Conservation (phyloP, 2,888 invertebrate species). For the Galeopsomyia nigrocyanea region DNA sequence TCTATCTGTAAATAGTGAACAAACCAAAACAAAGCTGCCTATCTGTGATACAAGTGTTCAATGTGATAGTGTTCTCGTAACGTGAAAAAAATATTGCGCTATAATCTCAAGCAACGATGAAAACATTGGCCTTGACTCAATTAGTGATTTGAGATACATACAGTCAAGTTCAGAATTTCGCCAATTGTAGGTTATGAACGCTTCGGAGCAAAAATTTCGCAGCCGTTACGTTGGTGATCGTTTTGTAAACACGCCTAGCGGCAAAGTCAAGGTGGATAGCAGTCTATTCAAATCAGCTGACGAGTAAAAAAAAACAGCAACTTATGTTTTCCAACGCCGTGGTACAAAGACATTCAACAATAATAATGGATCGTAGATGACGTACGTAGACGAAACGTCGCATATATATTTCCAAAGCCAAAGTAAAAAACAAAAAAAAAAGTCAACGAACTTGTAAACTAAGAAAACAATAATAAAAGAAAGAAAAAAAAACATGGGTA, state of each 20-base stretch:
- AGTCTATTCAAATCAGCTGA: not conserved
- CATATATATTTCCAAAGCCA: too few species aligned
- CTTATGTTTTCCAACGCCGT: not conserved
- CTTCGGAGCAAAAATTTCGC: not conserved
- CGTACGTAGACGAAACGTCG: not conserved
- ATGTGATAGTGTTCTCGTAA: too few species aligned
- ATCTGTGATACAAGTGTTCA: too few species aligned
- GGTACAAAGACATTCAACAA: not conserved
- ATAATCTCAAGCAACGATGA: too few species aligned
- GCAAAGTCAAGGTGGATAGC: constrained; percentile 18
- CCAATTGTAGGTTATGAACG: constrained; percentile 33
- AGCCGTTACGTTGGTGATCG: constrained; percentile 1
- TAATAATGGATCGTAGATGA: constrained; percentile 17
- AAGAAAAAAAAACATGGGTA: constrained; percentile 79
- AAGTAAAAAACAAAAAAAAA: too few species aligned
- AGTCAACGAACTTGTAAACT: too few species aligned
- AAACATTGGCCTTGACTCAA: too few species aligned
- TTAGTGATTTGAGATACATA: too few species aligned
- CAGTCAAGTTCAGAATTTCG: too few species aligned
- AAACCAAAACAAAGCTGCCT: too few species aligned
- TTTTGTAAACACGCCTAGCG: constrained; percentile 7
- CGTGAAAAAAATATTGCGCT: too few species aligned
- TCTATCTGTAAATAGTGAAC: too few species aligned
- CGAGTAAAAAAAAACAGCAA: not conserved
- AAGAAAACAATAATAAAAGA: constrained; percentile 1